Conservation (phyloP, 2,797 vertebrate species). For the Salmo trutta region DNA sequence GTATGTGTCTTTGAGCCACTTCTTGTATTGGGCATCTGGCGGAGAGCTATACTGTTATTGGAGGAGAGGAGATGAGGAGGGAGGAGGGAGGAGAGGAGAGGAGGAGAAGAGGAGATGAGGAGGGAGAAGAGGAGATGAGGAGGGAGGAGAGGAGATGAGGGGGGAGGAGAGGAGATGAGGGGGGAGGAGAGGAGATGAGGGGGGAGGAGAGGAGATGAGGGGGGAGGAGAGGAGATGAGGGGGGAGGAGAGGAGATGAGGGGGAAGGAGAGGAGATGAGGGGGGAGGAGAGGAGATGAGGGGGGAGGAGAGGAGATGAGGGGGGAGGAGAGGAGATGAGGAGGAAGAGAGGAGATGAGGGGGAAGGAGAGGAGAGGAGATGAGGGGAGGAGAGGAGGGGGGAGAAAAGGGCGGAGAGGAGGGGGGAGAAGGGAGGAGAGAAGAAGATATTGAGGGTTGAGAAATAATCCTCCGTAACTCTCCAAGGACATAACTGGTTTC, state of each 20-base stretch:
- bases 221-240: no score
- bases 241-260: no score
- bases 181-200: no score
- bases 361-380: background rate
- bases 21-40: constrained; percentile 74
- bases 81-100: constrained; percentile 31
- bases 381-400: no score
- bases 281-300: no score
- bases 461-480: constrained; percentile 66
- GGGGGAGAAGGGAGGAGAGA: background rate
- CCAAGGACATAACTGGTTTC: constrained; percentile 66
- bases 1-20: constrained; percentile 53
- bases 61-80: background rate
- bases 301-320: background rate
- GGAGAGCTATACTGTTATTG: constrained; percentile 63
- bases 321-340: constrained; percentile 16
- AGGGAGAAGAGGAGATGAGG: no score
- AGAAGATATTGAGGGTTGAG: constrained; percentile 56
- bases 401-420: no score
- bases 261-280: no score
- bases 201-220: no score
- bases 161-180: no score
- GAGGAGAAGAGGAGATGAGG: constrained; percentile 27
- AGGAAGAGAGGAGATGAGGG: constrained; percentile 33
- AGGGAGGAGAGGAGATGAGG: no score